Evolutionary conservation across 2,888 invertebrate genomes (phyloP), one percentile per base, ranked within the genome.

Genomic region (Metellina segmentata): DNA sequence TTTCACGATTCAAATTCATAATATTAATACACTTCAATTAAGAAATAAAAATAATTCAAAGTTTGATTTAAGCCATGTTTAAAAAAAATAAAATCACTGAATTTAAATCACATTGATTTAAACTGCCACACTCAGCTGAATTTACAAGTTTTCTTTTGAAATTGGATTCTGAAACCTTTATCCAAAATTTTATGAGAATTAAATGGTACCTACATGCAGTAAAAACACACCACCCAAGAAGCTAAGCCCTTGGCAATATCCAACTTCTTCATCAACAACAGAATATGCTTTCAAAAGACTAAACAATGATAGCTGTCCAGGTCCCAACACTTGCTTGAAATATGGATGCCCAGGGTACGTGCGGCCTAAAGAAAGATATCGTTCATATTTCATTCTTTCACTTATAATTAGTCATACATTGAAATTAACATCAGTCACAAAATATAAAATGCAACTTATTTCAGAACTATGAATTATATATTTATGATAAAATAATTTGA

Each of bases 281-380:
- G 99, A 99, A 95, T 99, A 99, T 0, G 99, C 99, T 95, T 99
- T 99, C 49, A 99, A 96, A 34, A 99, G 96, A 95, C 99, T 99
- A 95, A 99, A 99, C 6, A 99, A 95, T 0, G 98, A 97, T 93
- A 99, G 95, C 94, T 99, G 99, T 0, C 99, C 99, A 0, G 98
- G 97, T 0, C 99, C 99, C 69, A 99, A 95, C 0, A 98, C 97
- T 91, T 97, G 97, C 93, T 97, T 97, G 95, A 98, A 99, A 95
- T 98, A 99, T 0, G 97, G 97, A 95, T 99, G 99, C 94, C 97
- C 97, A 0, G 99, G 99, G 95, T 99, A 99, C 0, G 99, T 98
- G 1, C 98, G 96, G 16, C 98, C 98, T 93, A 61, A 70, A 52
- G n/a, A 86, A 61, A 34, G 1, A 34, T 34, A 34, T 2, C 4